Evolutionary conservation across 2,888 invertebrate species (phyloP), one percentile per base, ranked within the genome.

Genomic region (Bugula neritina): DNA sequence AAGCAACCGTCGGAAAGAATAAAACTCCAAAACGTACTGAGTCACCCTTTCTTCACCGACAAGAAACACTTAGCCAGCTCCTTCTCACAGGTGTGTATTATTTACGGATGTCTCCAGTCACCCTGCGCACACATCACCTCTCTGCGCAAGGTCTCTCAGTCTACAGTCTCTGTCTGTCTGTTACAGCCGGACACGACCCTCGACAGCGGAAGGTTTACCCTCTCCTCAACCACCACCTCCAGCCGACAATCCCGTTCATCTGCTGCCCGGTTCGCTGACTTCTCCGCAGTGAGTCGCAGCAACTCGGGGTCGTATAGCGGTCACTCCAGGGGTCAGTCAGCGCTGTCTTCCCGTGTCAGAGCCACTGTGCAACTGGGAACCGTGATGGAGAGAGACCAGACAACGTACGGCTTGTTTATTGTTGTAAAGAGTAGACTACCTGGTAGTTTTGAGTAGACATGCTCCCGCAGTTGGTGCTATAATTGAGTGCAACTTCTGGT

Each of bases 121-220:
- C 21, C 21, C 13, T 52, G 52, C 21, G 52, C 52, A 21, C 52
- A 52, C 52, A 21, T 21, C 52, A 52, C 10, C 10, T 52, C 52
- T 52, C 10, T 21, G 10, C 52, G 52, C 21, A 21, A 52, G 21
- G 52, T 52, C 21, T 52, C 13, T n/a, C n/a, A n/a, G n/a, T n/a
- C n/a, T n/a, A n/a, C n/a, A n/a, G n/a, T n/a, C n/a, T n/a, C n/a
- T n/a, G n/a, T n/a, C n/a, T n/a, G n/a, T n/a, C n/a, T n/a, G n/a
- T n/a, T n/a, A 10, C 10, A 25, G 27, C n/a, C n/a, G 2, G 31
- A 63, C 27, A 25, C 27, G 2, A 63, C 63, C 5, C 21, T 63
- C 31, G 63, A 63, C n/a, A 63, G 63, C n/a, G 63, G 63, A 2
- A 27, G 63, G n/a, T 63, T 10, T 31, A 63, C 63, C 3, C 63